Evolutionary conservation across 2,888 invertebrate species (phyloP), one percentile per base, ranked within the genome.

Genomic region (Acanthosepion esculentum): DNA sequence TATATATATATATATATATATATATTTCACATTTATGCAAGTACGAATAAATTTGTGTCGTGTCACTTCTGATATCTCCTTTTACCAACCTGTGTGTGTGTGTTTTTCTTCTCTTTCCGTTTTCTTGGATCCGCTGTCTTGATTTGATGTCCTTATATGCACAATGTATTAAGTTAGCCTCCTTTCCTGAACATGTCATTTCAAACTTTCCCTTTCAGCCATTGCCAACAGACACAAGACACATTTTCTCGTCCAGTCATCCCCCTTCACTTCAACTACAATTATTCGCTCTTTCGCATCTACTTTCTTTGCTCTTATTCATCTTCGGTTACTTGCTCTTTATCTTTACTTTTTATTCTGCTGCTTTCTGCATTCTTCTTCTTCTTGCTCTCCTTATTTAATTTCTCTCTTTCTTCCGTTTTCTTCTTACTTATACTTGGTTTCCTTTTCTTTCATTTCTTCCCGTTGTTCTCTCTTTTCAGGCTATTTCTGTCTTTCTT

Each of bases 281-380:
- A n/a, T 78, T n/a, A n/a, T 78, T 78, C 78, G 15, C 33, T n/a
- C n/a, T 5, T n/a, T n/a, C 5, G 26, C 23, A 8, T 26, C 26
- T 5, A 26, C 29, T 26, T 26, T 2, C 8, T 29, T 8, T 26
- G 23, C 26, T 26, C 64, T 26, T 8, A 26, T 8, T 64, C 5
- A 26, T 23, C 26, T 26, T 64, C 7, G 8, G 23, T 20, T 26
- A 15, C 8, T 8, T 64, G 2, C 0, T 0, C 4, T 15, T 53
- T 7, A 15, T 53, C 7, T 15, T 53, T 0, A 26, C 29, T 26
- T 26, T 64, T 8, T 26, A 8, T 64, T 64, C 29, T 8, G 8
- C 3, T 8, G 0, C 8, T 26, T 26, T 26, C 8, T 26, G 8
- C 4, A 8, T 4, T 26, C 3, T 1, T 64, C 3, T 1, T 64